Conservation (phyloP, 2,888 invertebrate genomes). For the Elmis aenea region DNA sequence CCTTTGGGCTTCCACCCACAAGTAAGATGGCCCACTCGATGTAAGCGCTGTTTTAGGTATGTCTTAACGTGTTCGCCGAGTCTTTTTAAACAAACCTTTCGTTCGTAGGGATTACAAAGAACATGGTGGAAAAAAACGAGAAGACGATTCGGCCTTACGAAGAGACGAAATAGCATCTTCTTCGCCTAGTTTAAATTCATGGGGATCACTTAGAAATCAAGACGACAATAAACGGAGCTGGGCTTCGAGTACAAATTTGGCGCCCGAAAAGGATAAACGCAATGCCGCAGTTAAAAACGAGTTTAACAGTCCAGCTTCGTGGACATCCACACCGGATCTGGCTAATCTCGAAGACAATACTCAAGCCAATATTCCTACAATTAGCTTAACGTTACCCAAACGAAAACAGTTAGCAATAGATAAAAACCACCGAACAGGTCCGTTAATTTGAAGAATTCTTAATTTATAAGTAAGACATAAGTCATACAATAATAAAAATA, state of each 20-base stretch:
- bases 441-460: constrained; percentile 1
- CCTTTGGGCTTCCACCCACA: constrained; percentile 92
- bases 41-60: constrained; percentile 85
- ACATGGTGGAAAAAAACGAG: constrained; percentile 71
- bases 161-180: constrained; percentile 63
- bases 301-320: constrained; percentile 52
- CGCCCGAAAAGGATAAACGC: constrained; percentile 29
- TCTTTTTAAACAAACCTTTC: constrained; percentile 1
- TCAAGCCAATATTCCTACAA: constrained; percentile 57
- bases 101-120: constrained; percentile 77
- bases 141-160: constrained; percentile 52
- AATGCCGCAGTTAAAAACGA: constrained; percentile 27
- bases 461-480: constrained; percentile 1
- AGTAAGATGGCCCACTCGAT: constrained; percentile 88
- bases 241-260: constrained; percentile 72
- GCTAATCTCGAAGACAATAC: constrained; percentile 58
- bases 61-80: neutral
- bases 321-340: constrained; percentile 81
- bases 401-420: constrained; percentile 60
- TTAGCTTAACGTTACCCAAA: constrained; percentile 65
- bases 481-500: too few species aligned
- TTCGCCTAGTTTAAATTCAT: constrained; percentile 70
- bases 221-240: constrained; percentile 51
- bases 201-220: constrained; percentile 40
- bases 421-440: constrained; percentile 49